phyloP scores from a whole-genome alignment of 2,888 invertebrate species.

The Agelastica alni region DNA sequence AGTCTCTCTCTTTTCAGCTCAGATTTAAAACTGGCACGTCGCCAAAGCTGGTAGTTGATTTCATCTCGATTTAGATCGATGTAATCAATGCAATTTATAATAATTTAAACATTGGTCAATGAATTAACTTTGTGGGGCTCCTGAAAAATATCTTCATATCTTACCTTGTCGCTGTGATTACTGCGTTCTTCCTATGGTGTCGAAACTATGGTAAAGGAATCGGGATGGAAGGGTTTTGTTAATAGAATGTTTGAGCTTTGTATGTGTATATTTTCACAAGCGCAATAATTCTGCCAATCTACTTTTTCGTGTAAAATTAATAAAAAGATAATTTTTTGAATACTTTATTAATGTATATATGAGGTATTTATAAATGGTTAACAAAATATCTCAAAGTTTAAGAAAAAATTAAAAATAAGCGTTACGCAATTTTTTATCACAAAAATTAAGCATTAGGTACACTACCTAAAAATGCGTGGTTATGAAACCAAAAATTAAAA shows the following conservation, averaged over 20 bases:
- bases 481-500: conserved; percentile 1
- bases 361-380: conserved; percentile 15
- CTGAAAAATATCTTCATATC: no score
- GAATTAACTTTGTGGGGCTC: no score
- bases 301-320: conserved; percentile 6
- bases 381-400: conserved; percentile 10
- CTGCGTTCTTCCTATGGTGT: no score
- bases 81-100: no score
- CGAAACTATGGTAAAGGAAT: no score
- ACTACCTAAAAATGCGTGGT: conserved; percentile 10
- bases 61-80: no score
- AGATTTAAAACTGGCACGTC: not conserved
- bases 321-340: conserved; percentile 17
- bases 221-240: conserved; percentile 26
- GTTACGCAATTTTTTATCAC: conserved; percentile 8
- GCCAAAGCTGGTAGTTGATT: not conserved
- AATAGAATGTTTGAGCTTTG: conserved; percentile 30
- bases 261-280: conserved; percentile 33
- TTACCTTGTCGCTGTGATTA: conserved; percentile 23
- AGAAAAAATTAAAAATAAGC: conserved; percentile 13
- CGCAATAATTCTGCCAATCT: conserved; percentile 9
- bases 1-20: conserved; percentile 4
- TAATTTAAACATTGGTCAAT: no score
- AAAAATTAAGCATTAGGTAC: conserved; percentile 12
- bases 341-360: conserved; percentile 15